Percentiles rank a stretch among this genome's conserved stretches.
phyloP scores from a whole-genome alignment of 2,888 invertebrate genomes.

The Calameuta filiformis region DNA sequence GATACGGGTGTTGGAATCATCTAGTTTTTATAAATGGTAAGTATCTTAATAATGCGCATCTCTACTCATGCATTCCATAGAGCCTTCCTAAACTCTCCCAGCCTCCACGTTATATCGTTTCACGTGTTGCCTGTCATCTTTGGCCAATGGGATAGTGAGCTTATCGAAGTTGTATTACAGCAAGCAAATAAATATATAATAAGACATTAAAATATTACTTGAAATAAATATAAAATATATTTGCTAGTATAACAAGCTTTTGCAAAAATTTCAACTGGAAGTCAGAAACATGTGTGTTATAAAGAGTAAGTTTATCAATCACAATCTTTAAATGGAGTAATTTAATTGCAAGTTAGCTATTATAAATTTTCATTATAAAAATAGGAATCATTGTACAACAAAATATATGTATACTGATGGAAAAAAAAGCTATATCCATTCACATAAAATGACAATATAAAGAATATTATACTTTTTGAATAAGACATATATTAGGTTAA shows the following conservation, averaged over 20 bases:
- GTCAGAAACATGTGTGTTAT: neutral
- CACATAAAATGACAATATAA: too few species aligned
- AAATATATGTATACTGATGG: too few species aligned
- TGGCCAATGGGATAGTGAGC: neutral
- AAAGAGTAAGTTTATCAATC: neutral
- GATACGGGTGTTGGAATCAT: conserved; percentile 67
- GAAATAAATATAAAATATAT: neutral
- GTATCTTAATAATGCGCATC: conserved; percentile 45
- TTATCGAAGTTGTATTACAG: neutral
- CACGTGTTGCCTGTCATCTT: neutral
- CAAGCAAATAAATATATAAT: neutral
- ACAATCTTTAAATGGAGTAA: neutral
- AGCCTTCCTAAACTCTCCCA: neutral
- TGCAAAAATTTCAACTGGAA: neutral
- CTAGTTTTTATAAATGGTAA: conserved; percentile 54
- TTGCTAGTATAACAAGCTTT: neutral
- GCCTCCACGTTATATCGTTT: neutral
- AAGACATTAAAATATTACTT: neutral
- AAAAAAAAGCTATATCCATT: too few species aligned
- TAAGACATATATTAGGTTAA: neutral
- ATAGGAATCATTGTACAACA: too few species aligned
- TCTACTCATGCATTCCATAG: conserved; percentile 41
- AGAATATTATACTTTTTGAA: neutral
- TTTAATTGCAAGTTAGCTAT: too few species aligned
- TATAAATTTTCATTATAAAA: too few species aligned